Evolutionary conservation across 2,888 invertebrate genomes (phyloP).

Genomic region (Ochlodes sylvanus): DNA sequence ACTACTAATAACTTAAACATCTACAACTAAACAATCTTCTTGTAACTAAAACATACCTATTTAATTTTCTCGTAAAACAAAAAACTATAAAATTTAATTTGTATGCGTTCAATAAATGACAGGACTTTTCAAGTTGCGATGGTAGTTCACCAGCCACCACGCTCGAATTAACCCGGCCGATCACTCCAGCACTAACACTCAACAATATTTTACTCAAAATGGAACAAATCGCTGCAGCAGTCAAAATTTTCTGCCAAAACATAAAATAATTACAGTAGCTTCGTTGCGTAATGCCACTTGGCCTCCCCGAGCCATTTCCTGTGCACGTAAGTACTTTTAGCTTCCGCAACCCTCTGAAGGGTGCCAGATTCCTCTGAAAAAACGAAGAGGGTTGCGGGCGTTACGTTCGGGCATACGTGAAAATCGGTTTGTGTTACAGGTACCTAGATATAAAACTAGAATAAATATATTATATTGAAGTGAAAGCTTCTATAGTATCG

Average conservation of each 20-base stretch:
- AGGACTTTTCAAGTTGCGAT: no score
- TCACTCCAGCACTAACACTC: not conserved
- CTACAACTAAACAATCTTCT: no score
- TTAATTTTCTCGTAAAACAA: no score
- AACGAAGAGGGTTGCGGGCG: not conserved
- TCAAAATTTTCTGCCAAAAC: slow-evolving; percentile 16
- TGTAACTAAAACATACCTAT: no score
- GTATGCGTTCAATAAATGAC: no score
- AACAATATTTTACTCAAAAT: slow-evolving; percentile 9
- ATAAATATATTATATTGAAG: no score
- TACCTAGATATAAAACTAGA: not conserved
- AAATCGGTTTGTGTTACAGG: not conserved
- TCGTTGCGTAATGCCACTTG: slow-evolving; percentile 19
- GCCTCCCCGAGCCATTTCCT: slow-evolving; percentile 23
- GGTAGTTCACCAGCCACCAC: no score
- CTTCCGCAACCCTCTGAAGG: slow-evolving; percentile 23
- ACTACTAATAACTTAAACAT: no score
- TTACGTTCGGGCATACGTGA: not conserved
- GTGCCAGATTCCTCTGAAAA: slow-evolving; percentile 26
- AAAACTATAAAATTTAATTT: no score
- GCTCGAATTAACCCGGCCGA: no score
- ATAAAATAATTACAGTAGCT: slow-evolving; percentile 16
- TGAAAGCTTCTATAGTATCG: no score
- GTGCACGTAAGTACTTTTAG: slow-evolving; percentile 26
- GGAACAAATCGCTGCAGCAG: not conserved